A percentile compares a stretch with the other conserved stretches of the same genome.
phyloP scores from a whole-genome alignment of 2,888 invertebrate genomes.

The Achlya flavicornis region DNA sequence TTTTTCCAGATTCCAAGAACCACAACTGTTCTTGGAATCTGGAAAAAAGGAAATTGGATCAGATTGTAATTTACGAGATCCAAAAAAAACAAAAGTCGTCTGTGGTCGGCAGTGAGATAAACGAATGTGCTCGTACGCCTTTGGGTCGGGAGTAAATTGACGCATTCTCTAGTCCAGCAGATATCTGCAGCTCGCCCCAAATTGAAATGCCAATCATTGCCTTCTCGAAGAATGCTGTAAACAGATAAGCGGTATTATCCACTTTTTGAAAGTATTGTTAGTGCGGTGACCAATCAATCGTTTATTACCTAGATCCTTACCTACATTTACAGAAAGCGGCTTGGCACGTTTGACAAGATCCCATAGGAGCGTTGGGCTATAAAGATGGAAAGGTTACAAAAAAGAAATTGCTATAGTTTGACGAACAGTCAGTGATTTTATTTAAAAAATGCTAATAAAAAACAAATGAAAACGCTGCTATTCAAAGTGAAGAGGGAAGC shows the following conservation, averaged over 20 bases:
- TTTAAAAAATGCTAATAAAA: too few species aligned
- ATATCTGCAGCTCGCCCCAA: constrained; percentile 53
- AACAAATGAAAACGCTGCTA: too few species aligned
- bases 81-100: constrained; percentile 34
- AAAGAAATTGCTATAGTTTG: too few species aligned
- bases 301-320: too few species aligned
- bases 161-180: constrained; percentile 45
- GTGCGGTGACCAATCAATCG: not conserved
- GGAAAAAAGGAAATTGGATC: too few species aligned
- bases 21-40: too few species aligned
- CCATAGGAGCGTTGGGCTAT: too few species aligned
- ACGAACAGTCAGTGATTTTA: too few species aligned
- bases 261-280: not conserved
- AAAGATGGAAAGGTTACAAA: too few species aligned
- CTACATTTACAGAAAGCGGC: too few species aligned
- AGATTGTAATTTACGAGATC: constrained; percentile 40
- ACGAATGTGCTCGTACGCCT: constrained; percentile 38
- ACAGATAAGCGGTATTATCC: not conserved
- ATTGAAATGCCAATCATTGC: constrained; percentile 72
- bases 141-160: constrained; percentile 47
- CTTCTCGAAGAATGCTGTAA: constrained; percentile 25
- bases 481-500: too few species aligned
- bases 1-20: constrained; percentile 18
- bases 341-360: too few species aligned
- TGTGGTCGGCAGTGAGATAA: constrained; percentile 36